A percentile compares a stretch with the other conserved stretches of the same genome.
These are phyloP conservation scores for Xerus rutilus DNA, from an alignment of 2,797 vertebrate genomes.

Conservation along the genomic window DNA sequence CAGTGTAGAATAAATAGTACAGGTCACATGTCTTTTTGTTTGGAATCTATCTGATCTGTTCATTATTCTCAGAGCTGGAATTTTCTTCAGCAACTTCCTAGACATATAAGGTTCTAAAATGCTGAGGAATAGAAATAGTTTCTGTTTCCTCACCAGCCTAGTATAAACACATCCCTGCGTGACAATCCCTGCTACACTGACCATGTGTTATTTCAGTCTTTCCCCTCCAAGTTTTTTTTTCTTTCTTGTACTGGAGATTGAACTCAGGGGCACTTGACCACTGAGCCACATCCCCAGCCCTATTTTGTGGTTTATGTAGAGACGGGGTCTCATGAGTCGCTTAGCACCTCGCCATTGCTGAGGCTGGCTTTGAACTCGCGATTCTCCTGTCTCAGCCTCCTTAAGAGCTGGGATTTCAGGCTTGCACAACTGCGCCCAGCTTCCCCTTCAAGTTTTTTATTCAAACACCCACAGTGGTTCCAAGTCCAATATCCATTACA, in stretches of 20 bases:
- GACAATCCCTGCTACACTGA: conserved; percentile 9
- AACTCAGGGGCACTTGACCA: too few relatives aligned
- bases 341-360: too few relatives aligned
- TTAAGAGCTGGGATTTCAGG: too few relatives aligned
- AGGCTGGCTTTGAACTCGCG: too few relatives aligned
- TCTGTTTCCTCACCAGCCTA: background rate
- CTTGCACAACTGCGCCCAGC: too few relatives aligned
- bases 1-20: background rate
- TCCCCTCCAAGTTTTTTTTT: background rate
- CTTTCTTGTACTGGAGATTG: too few relatives aligned
- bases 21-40: background rate
- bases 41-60: conserved; percentile 21
- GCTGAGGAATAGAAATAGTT: background rate
- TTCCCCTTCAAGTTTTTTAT: background rate
- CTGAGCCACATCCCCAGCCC: too few relatives aligned
- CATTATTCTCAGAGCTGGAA: conserved; percentile 30
- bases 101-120: conserved; percentile 53
- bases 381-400: too few relatives aligned
- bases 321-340: too few relatives aligned
- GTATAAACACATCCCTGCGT: conserved; percentile 41
- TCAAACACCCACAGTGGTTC: conserved; percentile 1
- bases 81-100: conserved; percentile 30
- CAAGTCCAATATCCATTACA: background rate
- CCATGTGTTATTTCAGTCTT: background rate
- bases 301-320: too few relatives aligned